Conservation (phyloP, 2,797 vertebrate species). For the Oreonectes daqikongensis region DNA sequence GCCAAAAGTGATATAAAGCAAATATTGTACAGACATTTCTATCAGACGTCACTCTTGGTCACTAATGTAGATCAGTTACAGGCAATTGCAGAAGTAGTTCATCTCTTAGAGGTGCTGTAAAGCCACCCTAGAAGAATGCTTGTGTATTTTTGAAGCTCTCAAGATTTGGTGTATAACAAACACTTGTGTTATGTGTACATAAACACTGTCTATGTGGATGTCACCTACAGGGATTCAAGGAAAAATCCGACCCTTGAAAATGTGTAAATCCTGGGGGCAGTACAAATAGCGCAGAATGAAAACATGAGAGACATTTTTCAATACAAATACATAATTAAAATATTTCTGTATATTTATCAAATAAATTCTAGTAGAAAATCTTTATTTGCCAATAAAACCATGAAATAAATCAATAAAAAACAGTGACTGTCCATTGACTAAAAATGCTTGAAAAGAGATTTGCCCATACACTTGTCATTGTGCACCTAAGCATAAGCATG, state of each 20-base stretch:
- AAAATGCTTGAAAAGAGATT: not conserved
- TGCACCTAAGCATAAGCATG: not conserved
- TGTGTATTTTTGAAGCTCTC: not conserved
- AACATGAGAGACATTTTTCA: no score
- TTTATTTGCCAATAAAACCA: not conserved
- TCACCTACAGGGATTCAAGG: not conserved
- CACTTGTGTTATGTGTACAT: not conserved
- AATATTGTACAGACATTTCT: no score
- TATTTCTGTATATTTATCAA: not conserved
- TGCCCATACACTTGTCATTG: constrained; percentile 7
- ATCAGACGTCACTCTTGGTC: no score
- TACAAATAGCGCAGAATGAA: no score
- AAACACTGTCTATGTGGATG: not conserved
- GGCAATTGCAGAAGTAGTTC: not conserved
- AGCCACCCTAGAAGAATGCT: not conserved
- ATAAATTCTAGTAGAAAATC: no score
- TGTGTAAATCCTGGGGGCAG: not conserved
- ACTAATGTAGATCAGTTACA: no score
- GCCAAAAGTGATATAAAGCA: no score
- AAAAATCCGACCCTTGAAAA: not conserved
- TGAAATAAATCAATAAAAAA: not conserved
- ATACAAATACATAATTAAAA: no score
- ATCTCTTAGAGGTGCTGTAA: no score
- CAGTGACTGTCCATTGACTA: not conserved
- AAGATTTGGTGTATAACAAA: not conserved